Evolutionary conservation across 2,797 vertebrate species (phyloP), one percentile per base, ranked within the genome.

Genomic region (Dromococcyx pavoninus): DNA sequence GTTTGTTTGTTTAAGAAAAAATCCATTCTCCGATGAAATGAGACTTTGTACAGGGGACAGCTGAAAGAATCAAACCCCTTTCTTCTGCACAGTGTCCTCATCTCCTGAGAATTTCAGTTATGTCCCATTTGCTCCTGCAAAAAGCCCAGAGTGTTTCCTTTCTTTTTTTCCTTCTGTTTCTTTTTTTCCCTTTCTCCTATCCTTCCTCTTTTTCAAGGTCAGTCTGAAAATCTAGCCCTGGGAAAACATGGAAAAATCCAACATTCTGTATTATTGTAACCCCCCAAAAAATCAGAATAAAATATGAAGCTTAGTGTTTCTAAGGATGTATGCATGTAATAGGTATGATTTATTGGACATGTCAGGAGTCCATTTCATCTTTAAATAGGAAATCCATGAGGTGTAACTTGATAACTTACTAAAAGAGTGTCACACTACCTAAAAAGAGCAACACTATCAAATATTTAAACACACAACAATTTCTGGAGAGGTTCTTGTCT

Each of bases 381-480:
- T 83, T 74, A 72, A 86, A 86, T 17, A 88, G 37, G 25, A 88
- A 89, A 94, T 39, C 77, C 41, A 46, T 13, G 60, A 84, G 64
- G 39, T 84, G 67, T 70, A 76, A 87, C 33, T 87, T 82, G 74
- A 85, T 69, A 81, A 72, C 69, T 93, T 91, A 65, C 76, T 91
- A 91, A 82, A 91, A 77, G 51, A 89, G 53, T 33, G 35, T 69
- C 60, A 65, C 54, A 44, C 10, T 65, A 21, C 48, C 54, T 58
- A n/a, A 66, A 74, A 87, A 80, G 35, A 83, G 54, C 1, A 5
- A 41, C 62, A 66, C 30, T 8, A 2, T 73, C 25, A 77, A 92
- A 93, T 50, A 43, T 30, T 89, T 37, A n/a, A 61, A 51, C 24
- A 14, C 7, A 18, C 15, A 74, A 22, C 7, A 57, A 10, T 75